Evolutionary conservation across 1,140 invertebrate genomes (phyloP), one percentile per base, ranked within the genome.

Genomic region (Cotesia glomerata): DNA sequence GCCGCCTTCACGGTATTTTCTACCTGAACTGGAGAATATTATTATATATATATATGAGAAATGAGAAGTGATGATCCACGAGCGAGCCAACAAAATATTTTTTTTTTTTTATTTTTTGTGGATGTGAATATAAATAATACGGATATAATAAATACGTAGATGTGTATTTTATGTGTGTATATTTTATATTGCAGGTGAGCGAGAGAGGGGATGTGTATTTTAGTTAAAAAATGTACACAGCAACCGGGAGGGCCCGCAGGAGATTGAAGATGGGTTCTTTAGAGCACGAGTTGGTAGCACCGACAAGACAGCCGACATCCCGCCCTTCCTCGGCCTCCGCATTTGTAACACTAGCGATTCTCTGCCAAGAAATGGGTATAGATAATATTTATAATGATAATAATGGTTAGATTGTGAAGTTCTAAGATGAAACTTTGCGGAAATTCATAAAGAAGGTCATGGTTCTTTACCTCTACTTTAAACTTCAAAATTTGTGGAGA

Each of bases 251-350:
- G 62, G 62, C 36, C 62, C 35, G 72, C 68, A 74, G 70, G 74
- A 78, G 77, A 80, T 77, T 70, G 77, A 78, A 78, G 77, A 80
- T 77, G 71, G 77, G 79, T 79, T 81, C 78, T 80, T 83, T 80
- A 83, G 75, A 81, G 76, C 59, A 64, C 79, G 74, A 78, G 80
- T 79, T 78, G 81, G 81, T 82, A 81, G 81, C 79, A 77, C 73
- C 35, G 75, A 82, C 81, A 81, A 82, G 80, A 81, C 81, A 80
- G 78, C 76, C 79, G 78, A 81, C 80, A 82, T 78, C 77, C 79
- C 80, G 81, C 75, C 79, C 75, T 64, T 77, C 77, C 69, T 39
- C 54, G 56, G 75, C 73, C 62, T 39, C 71, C 74, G 75, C 77
- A 82, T 81, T 82, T 82, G 79, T 82, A 80, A 80, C 78, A 79